These are phyloP conservation scores for Myotis planiceps DNA, from an alignment of 2,797 vertebrate species.

Conservation along the genomic window DNA sequence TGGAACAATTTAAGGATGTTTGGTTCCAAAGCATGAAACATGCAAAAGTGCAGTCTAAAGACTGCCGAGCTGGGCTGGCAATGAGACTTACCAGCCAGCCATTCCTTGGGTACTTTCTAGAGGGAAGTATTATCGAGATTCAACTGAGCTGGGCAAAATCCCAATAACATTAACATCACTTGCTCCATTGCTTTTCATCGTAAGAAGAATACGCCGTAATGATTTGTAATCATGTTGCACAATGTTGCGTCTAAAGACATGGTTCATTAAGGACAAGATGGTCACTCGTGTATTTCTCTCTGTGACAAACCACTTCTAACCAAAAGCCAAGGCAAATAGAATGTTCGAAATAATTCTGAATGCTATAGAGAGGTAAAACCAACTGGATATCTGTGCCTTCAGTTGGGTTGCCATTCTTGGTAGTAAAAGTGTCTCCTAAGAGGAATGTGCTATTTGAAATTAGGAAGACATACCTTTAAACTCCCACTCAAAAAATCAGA, in stretches of 20 bases:
- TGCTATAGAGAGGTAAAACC: constrained; percentile 38
- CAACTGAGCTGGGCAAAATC: constrained; percentile 23
- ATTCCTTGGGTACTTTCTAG: constrained; percentile 42
- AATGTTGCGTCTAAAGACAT: constrained; percentile 44
- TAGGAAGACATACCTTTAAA: constrained; percentile 5
- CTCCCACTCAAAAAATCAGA: constrained; percentile 7
- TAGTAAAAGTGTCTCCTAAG: constrained; percentile 42
- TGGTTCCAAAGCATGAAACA: constrained; percentile 67
- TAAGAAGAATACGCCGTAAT: background rate
- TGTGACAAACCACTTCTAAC: constrained; percentile 42
- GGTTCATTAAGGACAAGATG: constrained; percentile 46
- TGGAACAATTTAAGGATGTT: constrained; percentile 60
- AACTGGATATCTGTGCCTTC: background rate
- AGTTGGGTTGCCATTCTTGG: constrained; percentile 5
- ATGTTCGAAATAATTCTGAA: constrained; percentile 30
- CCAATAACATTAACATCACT: constrained; percentile 42
- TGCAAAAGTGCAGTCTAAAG: constrained; percentile 62
- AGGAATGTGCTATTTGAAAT: constrained; percentile 6
- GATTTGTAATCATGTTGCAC: constrained; percentile 31
- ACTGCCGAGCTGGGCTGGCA: background rate
- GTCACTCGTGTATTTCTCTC: constrained; percentile 19
- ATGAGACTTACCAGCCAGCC: constrained; percentile 23
- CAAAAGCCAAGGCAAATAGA: constrained; percentile 34
- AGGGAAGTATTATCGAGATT: constrained; percentile 48
- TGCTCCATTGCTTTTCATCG: constrained; percentile 46